Evolutionary conservation across 2,113 vertebrate genomes (phyloP), one percentile per base, ranked within the genome.

Genomic region (Athene noctua): DNA sequence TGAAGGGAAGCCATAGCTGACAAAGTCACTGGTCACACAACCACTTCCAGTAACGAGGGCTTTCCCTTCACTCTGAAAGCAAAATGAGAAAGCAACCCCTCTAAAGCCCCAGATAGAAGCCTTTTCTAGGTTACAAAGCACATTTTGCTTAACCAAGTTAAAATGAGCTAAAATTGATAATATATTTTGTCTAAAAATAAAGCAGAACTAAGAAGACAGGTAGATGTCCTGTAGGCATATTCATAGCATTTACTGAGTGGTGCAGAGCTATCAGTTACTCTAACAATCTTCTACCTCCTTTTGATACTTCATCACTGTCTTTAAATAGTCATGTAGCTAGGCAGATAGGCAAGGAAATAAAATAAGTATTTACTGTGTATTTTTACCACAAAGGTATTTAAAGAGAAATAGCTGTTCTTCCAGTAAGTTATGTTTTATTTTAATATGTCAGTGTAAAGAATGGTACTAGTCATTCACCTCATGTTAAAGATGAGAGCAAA

Each of bases 221-320:
- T 95, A 95, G 93, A 96, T 97, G 86, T 97, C 94, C 95, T 97
- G 75, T 87, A 92, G 73, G 90, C 81, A 87, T 32, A 44, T 75
- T 80, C 57, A 30, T 26, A 87, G 61, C 90, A 65, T 91, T 96
- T 94, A 96, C 66, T 93, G 94, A 97, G 63, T 94, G 75, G 74
- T 92, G 92, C 86, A 92, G 59, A 97, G 95, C 96, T 91, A 97
- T 97, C 85, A 95, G 86, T 96, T 97, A 96, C 21, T 17, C 87
- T 97, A 91, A 95, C 72, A 93, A 96, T 96, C 73, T 97, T 94
- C 95, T 94, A 95, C 90, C 65, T 97, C 93, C 86, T 96, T 97
- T 94, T 88, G 47, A 75, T 74, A 42, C 29, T 94, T 79, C 68
- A 67, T 66, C 5, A 2, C 36, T 72, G 32, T 72, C 77, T 94